Evolutionary conservation across 2,888 invertebrate species (phyloP).

Genomic region (Exephanes ischioxanthus): DNA sequence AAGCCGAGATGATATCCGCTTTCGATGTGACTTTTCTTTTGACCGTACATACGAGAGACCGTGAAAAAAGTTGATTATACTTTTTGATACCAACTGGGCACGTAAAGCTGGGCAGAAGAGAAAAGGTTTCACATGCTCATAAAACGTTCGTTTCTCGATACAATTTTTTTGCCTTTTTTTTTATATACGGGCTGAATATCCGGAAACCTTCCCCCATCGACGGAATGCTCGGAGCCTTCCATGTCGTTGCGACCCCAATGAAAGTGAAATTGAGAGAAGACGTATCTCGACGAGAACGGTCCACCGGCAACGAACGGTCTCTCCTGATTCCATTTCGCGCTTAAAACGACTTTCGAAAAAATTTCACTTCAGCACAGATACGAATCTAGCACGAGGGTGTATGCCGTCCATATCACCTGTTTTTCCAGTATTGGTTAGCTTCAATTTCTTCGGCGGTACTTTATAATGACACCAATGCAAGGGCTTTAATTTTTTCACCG

Average conservation of each 20-base stretch:
- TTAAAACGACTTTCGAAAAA: constrained; percentile 86
- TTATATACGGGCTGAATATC: neutral
- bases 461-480: constrained; percentile 86
- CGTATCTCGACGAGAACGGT: constrained; percentile 87
- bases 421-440: constrained; percentile 89
- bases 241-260: constrained; percentile 89
- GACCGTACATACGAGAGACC: too few relatives aligned
- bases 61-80: too few relatives aligned
- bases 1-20: too few relatives aligned
- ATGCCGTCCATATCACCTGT: constrained; percentile 85
- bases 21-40: too few relatives aligned
- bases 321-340: constrained; percentile 88
- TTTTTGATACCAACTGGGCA: too few relatives aligned
- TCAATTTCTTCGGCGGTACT: constrained; percentile 87
- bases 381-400: neutral
- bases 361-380: neutral
- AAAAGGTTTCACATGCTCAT: too few relatives aligned
- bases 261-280: constrained; percentile 89
- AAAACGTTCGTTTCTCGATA: too few relatives aligned
- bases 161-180: constrained; percentile 30
- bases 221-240: constrained; percentile 89
- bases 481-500: constrained; percentile 84
- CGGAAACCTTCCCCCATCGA: constrained; percentile 85
- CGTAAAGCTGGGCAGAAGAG: too few relatives aligned
- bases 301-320: constrained; percentile 88